Percentiles rank a stretch among this genome's conserved stretches.
phyloP scores from a whole-genome alignment of 2,113 vertebrate genomes.

The Mystacornis crossleyi region DNA sequence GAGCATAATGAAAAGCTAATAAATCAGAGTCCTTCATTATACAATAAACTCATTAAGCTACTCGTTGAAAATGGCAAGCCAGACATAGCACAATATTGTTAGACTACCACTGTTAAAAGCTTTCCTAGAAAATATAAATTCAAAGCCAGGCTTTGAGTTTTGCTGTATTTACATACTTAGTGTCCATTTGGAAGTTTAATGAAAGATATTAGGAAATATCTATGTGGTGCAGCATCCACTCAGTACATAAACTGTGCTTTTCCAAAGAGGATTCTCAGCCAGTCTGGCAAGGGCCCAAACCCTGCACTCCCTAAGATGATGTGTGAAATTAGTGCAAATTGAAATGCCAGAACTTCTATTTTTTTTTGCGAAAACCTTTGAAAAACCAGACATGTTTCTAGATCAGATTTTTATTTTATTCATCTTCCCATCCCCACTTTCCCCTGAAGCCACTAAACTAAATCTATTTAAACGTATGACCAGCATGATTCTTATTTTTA shows the following conservation, averaged over 20 bases:
- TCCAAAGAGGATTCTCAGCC: not conserved
- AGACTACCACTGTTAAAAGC: constrained; percentile 19
- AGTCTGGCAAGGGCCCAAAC: constrained; percentile 48
- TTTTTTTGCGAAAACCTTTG: not conserved
- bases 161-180: constrained; percentile 31
- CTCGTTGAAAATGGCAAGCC: constrained; percentile 26
- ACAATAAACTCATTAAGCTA: constrained; percentile 66
- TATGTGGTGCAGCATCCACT: constrained; percentile 17
- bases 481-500: constrained; percentile 22
- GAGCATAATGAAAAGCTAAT: constrained; percentile 71
- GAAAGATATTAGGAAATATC: constrained; percentile 45
- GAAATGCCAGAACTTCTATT: constrained; percentile 45
- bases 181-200: constrained; percentile 53
- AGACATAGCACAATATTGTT: not conserved
- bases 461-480: constrained; percentile 21
- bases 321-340: constrained; percentile 60
- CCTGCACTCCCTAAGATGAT: constrained; percentile 8
- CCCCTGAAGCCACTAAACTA: constrained; percentile 1
- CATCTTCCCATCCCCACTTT: not conserved
- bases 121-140: constrained; percentile 52
- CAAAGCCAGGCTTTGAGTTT: constrained; percentile 29
- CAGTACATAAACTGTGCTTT: not conserved
- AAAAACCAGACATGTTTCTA: constrained; percentile 11
- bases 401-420: constrained; percentile 13
- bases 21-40: constrained; percentile 69